phyloP scores from a whole-genome alignment of 2,113 vertebrate species.

The Strigops habroptila region DNA sequence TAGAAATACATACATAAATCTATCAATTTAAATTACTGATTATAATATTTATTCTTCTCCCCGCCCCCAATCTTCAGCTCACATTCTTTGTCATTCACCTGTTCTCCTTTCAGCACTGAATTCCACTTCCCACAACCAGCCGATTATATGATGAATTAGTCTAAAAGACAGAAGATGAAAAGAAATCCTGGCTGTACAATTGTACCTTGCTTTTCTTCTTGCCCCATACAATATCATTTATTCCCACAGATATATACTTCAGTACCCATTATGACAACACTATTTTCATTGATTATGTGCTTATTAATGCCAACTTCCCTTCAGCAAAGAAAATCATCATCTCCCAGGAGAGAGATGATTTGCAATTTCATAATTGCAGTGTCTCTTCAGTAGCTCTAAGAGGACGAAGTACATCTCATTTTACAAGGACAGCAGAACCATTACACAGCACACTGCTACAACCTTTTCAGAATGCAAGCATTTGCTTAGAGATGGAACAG shows the following conservation, averaged over 20 bases:
- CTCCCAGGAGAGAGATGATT: background rate
- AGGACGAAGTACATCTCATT: background rate
- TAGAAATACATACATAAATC: background rate
- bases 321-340: slow-evolving; percentile 28
- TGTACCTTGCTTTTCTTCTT: background rate
- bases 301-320: slow-evolving; percentile 13
- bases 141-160: background rate
- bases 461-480: background rate
- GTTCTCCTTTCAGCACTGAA: background rate
- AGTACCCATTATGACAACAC: background rate
- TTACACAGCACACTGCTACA: background rate
- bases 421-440: background rate
- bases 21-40: background rate
- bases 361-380: background rate
- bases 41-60: background rate
- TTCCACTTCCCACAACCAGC: background rate
- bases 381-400: slow-evolving; percentile 22
- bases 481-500: background rate
- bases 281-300: background rate
- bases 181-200: background rate
- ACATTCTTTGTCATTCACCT: background rate
- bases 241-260: background rate
- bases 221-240: background rate
- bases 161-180: background rate
- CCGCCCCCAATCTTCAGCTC: background rate